Conservation (phyloP, 2,113 vertebrate species). For the Tylochromis polylepis region DNA sequence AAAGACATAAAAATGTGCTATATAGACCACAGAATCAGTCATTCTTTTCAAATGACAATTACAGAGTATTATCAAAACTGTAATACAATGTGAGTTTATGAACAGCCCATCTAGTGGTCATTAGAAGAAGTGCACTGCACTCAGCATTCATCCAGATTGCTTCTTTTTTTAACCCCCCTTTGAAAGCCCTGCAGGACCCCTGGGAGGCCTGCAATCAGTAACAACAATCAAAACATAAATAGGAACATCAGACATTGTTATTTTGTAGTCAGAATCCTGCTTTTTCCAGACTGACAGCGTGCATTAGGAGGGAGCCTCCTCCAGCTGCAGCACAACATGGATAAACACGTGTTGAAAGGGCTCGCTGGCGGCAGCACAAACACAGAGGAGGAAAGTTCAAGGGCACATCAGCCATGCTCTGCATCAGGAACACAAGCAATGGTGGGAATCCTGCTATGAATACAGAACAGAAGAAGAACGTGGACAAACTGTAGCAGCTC, state of each 20-base stretch:
- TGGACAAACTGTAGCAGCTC: neutral
- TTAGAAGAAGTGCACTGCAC: neutral
- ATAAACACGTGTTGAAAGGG: neutral
- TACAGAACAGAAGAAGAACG: slow-evolving; percentile 27
- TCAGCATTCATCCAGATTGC: neutral
- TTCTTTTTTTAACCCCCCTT: neutral
- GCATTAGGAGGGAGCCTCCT: neutral
- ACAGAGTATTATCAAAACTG: neutral
- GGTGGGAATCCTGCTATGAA: slow-evolving; percentile 14
- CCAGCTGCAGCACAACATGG: neutral
- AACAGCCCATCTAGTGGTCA: neutral
- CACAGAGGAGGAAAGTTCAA: slow-evolving; percentile 30
- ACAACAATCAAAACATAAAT: neutral
- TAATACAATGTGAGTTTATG: neutral
- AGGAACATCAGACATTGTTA: neutral
- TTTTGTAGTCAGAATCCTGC: neutral
- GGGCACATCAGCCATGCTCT: slow-evolving; percentile 7
- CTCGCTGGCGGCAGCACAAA: neutral
- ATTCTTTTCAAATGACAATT: neutral
- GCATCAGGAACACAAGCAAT: neutral
- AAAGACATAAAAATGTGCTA: neutral
- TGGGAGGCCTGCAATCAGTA: neutral
- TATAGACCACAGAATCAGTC: rapidly evolving
- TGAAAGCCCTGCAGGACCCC: neutral
- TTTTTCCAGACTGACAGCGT: neutral